Evolutionary conservation across 1,140 invertebrate species (phyloP).

Genomic region (Bombus haemorrhoidalis): DNA sequence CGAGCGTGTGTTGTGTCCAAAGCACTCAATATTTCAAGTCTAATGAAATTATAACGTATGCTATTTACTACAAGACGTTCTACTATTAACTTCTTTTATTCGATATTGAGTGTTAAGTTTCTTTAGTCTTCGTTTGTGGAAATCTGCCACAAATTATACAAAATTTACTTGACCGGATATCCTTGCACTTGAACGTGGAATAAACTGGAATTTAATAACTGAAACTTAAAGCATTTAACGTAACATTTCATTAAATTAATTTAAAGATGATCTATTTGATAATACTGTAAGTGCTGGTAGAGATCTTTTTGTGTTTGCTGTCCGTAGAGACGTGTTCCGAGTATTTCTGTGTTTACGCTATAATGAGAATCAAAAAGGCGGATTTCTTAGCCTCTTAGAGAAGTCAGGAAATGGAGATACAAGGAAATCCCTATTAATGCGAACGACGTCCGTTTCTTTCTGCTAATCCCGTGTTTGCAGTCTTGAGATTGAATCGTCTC

Average conservation of each 20-base stretch:
- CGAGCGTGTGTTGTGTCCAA: neutral
- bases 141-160: neutral
- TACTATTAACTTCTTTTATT: neutral
- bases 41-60: neutral
- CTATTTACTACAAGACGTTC: no score
- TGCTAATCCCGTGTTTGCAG: conserved; percentile 28
- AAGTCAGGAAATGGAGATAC: neutral
- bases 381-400: neutral
- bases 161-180: neutral
- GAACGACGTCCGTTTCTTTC: conserved; percentile 29
- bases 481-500: conserved; percentile 28
- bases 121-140: neutral
- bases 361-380: neutral
- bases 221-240: neutral
- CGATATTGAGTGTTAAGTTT: neutral
- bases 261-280: neutral
- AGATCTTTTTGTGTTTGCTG: neutral
- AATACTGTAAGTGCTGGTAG: neutral
- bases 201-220: neutral
- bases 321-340: no score
- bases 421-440: conserved; percentile 50
- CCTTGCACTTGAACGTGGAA: no score
- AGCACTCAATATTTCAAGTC: neutral
- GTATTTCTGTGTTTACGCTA: neutral
- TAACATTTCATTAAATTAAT: no score